Base-by-base conservation (phyloP, 2,888 invertebrate genomes). In the Rhabditophanes sp. region DNA sequence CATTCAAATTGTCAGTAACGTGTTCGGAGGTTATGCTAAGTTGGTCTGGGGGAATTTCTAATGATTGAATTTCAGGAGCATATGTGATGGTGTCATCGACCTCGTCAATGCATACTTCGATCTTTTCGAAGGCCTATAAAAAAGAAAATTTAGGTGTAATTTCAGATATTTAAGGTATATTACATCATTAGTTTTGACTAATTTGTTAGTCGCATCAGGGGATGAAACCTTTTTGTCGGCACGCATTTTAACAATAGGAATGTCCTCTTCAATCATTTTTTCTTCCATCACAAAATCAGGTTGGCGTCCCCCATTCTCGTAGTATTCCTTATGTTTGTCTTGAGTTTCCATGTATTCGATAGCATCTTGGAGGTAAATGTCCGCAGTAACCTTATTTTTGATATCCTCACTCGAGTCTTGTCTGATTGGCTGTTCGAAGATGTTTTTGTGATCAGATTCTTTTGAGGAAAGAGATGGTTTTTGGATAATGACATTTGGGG, bases 31-130 rank as follows among this genome's bases (percentile, higher is more conserved):
- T 47, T 35, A 61, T 54, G 25, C 57, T 57, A 46, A 61, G 34
- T 39, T 60, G 61, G 44, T 61, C 61, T 2, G 61, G 61, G 4
- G 61, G 61, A 32, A 60, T 55, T 36, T 61, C 58, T 5, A 59
- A n/a, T 14, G 56, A 55, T 27, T 61, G 59, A 20, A 61, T 61
- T 35, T 61, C 61, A 6, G 61, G 61, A 2, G 61, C 61, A 33
- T 56, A 60, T 4, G 61, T 61, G 42, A 62, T 50, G 6, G 53
- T 50, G 36, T 61, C 61, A 29, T 61, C 61, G 6, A 32, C 41
- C 21, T 48, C 58, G 24, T 61, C 61, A 32, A 62, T 56, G 15
- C 35, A 39, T 11, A 31, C 22, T 25, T 61, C 61, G 4, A 51
- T 35, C 23, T 52, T 37, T 14, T 59, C 55, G 40, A 61, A 59